Evolutionary conservation across 2,888 invertebrate species (phyloP), one percentile per base, ranked within the genome.

Genomic region (Agrotis puta): DNA sequence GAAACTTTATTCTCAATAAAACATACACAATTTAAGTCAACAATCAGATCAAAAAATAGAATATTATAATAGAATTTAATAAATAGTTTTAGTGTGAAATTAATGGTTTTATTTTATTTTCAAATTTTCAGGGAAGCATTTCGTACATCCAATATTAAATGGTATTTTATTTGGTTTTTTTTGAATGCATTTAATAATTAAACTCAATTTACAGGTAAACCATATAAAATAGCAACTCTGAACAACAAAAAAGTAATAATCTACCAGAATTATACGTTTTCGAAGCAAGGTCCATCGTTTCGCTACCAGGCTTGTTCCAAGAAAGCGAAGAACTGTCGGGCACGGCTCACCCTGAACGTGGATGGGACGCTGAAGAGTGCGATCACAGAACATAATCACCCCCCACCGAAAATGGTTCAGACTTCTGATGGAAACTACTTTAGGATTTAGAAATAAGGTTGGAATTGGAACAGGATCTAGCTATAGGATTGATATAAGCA

Each of bases 381-480:
- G 1, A 18, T 43, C 1, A 73, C 71, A 0, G 65, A 82, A 3
- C 90, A 90, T 47, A 87, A 84, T 43, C 90, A 90, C 43, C 77
- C 84, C 0, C 89, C 89, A 1, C 80, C 86, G 18, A 64, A 79
- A 1, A 54, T 86, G 0, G 0, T 81, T 14, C 47, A 64, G 20
- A 57, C 59, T 16, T 0, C 24, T 2, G 27, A 57, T 67, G 85
- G 83, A 58, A 27, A 47, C 0, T 83, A 70, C 7, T 47, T 22
- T 48, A 39, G 66, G 22, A 39, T 66, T 22, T 63, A 39, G 39
- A 9, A 39, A 39, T 39, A 39, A 39, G 39, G 39, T 39, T 39
- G 9, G 5, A 11, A 39, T 9, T 39, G 39, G 9, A 39, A 39
- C 39, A 39, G 39, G 39, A 27, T 27, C 39, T 39, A 39, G 7